Evolutionary conservation across 1,140 invertebrate species (phyloP), one percentile per base, ranked within the genome.

Genomic region (Conus ventricosus): DNA sequence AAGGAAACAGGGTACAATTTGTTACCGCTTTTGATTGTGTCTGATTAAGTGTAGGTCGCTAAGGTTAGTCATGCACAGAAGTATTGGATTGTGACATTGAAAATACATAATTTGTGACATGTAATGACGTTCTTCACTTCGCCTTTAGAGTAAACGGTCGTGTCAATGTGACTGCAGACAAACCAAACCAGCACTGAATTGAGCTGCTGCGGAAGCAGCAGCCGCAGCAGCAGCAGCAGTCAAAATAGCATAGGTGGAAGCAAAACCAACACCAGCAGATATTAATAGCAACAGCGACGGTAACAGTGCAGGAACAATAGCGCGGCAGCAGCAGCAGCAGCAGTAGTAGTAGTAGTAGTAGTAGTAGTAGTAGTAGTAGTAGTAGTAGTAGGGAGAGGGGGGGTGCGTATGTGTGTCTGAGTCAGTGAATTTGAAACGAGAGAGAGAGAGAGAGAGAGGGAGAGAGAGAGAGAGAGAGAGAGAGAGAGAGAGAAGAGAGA

Each of bases 331-430:
- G 78, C 25, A 81, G 78, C 25, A 81, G 78, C 25, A 25, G 78
- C 25, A 81, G 78, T 81, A 81, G 78, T 81, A 81, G 51, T 81
- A 81, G 78, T 53, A 25, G 25, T 81, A 81, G 78, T 81, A 81
- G 78, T 81, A 81, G 78, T 81, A 81, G 78, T 81, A 81, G 51
- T 81, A 25, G 78, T 81, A 81, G 78, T 81, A 81, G 78, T 81
- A 81, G 78, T 81, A 25, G 78, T 81, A 81, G 78, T 81, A 81
- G 78, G 39, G 39, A 39, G 39, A 39, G 39, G 39, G 39, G 39
- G 39, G 39, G 0, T 39, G 39, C 39, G 39, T 39, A 3, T 39
- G 39, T 39, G 39, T 39, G 39, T 39, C 39, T 39, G 39, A 39
- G 39, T 39, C 39, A 39, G 39, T 39, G 39, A 39, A 39, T 39